Base-by-base conservation (phyloP, 2,888 invertebrate genomes). In the Brachycybe producta region DNA sequence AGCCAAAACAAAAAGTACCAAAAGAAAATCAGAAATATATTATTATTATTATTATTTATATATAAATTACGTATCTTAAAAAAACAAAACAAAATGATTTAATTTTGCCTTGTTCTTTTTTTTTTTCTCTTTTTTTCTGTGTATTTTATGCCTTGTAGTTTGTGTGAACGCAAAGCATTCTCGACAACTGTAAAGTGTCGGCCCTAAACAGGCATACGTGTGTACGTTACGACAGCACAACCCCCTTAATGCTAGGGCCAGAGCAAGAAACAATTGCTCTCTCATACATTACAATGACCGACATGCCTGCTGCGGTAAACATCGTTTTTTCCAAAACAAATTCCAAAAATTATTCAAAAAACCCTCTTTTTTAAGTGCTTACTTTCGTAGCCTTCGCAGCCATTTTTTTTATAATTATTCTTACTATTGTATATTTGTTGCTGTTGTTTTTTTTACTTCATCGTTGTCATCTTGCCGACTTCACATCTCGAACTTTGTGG, bases 81-180 rank as follows among this genome's bases (percentile, higher is more conserved):
- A n/a, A n/a, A n/a, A n/a, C n/a, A n/a, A n/a, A 32, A 34, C 23
- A 49, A 50, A 36, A 21, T 32, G 49, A 38, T 49, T 54, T 52
- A 49, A 54, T 49, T 54, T 54, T 54, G 54, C 48, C 49, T 54
- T 49, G 41, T 47, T 34, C 48, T n/a, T 26, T 45, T 49, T 42
- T 49, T 49, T 55, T 51, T 55, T 53, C 39, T 55, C 47, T 51
- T 51, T 54, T 52, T 54, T 54, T 55, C 52, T 54, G 54, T 55
- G 51, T 55, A 54, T 55, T 47, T 54, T 54, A 52, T 54, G 52
- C 54, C 54, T 49, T 54, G 49, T 52, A 52, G 54, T 55, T 55
- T n/a, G n/a, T n/a, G 19, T 11, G 50, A 51, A 52, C 51, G 53
- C 50, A 49, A 53, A 55, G 52, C 47, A 49, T 54, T 48, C 45